These are phyloP conservation scores for Cephalopterus ornatus DNA, from an alignment of 2,113 vertebrate species.

Conservation along the genomic window DNA sequence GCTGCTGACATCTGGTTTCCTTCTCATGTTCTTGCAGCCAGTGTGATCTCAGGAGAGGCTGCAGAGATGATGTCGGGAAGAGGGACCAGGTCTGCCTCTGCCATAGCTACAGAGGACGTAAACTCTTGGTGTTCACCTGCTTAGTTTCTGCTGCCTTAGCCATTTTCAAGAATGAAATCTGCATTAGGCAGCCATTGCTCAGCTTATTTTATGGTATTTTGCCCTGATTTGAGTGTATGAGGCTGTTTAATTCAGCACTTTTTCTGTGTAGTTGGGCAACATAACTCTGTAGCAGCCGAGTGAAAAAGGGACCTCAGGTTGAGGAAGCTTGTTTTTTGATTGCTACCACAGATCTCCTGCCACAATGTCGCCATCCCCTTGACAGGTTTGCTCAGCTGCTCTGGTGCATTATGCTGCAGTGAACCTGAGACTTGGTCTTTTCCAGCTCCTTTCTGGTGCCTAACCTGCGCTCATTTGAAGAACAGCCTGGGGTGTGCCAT, in stretches of 20 bases:
- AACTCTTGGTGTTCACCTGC: not conserved
- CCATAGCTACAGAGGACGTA: not conserved
- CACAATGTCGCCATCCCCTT: not conserved
- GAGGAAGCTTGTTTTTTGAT: not conserved
- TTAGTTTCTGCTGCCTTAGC: not conserved
- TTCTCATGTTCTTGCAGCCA: not conserved
- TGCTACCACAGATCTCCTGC: not conserved
- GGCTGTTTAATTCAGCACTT: slow-evolving; percentile 46
- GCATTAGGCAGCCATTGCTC: not conserved
- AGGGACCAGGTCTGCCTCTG: not conserved
- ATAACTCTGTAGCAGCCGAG: not conserved
- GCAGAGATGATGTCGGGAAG: not conserved
- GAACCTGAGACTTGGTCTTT: not conserved
- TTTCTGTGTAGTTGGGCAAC: not conserved
- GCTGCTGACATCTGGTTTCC: not conserved
- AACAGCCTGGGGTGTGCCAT: not conserved
- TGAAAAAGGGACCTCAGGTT: not conserved
- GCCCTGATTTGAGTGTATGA: not conserved
- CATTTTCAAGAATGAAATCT: not conserved
- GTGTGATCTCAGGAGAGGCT: not conserved
- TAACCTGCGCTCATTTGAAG: not conserved
- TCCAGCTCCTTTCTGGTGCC: not conserved
- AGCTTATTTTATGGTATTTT: not conserved
- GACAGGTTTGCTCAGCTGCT: not conserved
- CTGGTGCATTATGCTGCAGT: fast-evolving